Evolutionary conservation across 2,797 vertebrate species (phyloP), one percentile per base, ranked within the genome.

Genomic region (Distichodus sexfasciatus): DNA sequence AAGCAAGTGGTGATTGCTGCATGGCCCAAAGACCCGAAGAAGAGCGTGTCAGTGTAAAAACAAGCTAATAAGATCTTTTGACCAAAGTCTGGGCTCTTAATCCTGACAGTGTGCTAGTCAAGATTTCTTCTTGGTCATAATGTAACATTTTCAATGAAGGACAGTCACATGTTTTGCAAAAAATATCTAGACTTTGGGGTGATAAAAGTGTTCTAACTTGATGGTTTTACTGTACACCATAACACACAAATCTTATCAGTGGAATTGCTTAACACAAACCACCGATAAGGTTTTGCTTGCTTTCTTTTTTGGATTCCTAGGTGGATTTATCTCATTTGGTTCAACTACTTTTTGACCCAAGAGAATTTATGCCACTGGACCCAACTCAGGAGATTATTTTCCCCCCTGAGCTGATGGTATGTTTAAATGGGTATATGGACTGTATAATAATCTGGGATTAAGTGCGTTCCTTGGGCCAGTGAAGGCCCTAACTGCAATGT

Each of bases 351-450:
- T 97, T 94, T 75, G 83, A 91, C 17, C 57, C 91, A 0, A 86
- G 89, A 1, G 92, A 93, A 36, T 98, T 98, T 67, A 81, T 72
- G 7, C 95, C 96, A 1, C 41, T 95, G 76, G 96, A 98, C 77
- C 92, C 95, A 0, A 96, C 95, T 0, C 96, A 98, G 80, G 96
- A 98, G 51, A 90, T 94, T 10, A 98, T 98, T 81, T 99, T 98
- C 60, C 97, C 97, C 6, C 95, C 96, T 8, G 95, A 97, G 46
- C 84, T 99, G 72, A 83, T 94, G 89, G 97, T 95, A 85, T 70
- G 78, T 77, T 44, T 8, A 35, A 54, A 53, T n/a, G n/a, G n/a
- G n/a, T n/a, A n/a, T n/a, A n/a, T n/a, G n/a, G n/a, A n/a, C n/a
- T n/a, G n/a, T n/a, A n/a, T n/a, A n/a, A n/a, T n/a, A n/a, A n/a